Evolutionary conservation across 2,888 invertebrate species (phyloP).

Genomic region (Tholera decimalis): DNA sequence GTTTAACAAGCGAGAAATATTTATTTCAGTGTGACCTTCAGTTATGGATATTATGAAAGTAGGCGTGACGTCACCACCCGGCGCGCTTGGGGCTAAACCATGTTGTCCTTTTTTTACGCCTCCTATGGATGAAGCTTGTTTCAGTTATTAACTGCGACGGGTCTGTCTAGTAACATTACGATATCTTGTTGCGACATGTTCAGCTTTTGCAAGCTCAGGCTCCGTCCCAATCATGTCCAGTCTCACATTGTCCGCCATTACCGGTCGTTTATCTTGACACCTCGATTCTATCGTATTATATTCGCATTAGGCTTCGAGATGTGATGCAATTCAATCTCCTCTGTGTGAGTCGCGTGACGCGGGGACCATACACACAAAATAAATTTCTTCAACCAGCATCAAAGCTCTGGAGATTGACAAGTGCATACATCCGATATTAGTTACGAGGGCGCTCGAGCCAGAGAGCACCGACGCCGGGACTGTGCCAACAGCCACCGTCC

Average conservation of each 20-base stretch:
- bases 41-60: conserved; percentile 27
- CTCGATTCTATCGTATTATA: conserved; percentile 27
- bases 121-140: conserved; percentile 29
- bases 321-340: conserved; percentile 4
- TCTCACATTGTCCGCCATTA: conserved; percentile 1
- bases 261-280: not conserved
- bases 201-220: conserved; percentile 16
- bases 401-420: not conserved
- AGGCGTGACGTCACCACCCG: conserved; percentile 7
- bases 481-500: too few species aligned
- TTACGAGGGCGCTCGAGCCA: too few species aligned
- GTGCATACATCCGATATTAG: too few species aligned
- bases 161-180: not conserved
- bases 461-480: too few species aligned
- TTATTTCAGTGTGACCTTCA: conserved; percentile 49
- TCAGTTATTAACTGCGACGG: not conserved
- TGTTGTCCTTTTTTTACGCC: too few species aligned
- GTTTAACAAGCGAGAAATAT: conserved; percentile 45
- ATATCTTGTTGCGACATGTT: conserved; percentile 11
- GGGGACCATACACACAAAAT: not conserved
- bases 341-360: not conserved
- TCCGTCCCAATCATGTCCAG: conserved; percentile 3
- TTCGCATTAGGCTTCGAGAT: conserved; percentile 23
- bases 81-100: conserved; percentile 1
- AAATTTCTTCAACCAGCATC: not conserved